phyloP scores from a whole-genome alignment of 2,113 vertebrate genomes.

The Aythya baeri region DNA sequence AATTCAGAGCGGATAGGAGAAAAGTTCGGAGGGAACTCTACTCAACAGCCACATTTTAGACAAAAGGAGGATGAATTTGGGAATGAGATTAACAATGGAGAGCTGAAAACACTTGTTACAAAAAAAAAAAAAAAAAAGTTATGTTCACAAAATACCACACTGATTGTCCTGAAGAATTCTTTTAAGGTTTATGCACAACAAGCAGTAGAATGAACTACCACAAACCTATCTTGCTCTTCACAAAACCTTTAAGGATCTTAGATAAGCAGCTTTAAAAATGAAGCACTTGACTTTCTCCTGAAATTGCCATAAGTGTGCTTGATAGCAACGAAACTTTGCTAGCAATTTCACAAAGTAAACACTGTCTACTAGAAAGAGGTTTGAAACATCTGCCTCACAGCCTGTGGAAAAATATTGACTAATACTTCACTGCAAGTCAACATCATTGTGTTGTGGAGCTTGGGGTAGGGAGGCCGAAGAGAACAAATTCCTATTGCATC shows the following conservation, averaged over 20 bases:
- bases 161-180: neutral
- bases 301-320: neutral
- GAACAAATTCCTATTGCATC: neutral
- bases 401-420: neutral
- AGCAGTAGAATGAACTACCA: neutral
- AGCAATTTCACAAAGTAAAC: neutral
- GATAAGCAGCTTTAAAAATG: neutral
- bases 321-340: neutral
- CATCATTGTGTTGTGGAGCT: neutral
- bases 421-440: neutral
- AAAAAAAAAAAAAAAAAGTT: neutral
- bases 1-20: neutral
- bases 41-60: slow-evolving; percentile 58
- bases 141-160: slow-evolving; percentile 27
- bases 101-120: slow-evolving; percentile 7
- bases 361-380: neutral
- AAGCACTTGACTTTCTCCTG: neutral
- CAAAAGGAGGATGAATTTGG: slow-evolving; percentile 43
- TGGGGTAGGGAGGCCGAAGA: neutral
- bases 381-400: neutral
- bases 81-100: slow-evolving; percentile 55
- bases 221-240: neutral
- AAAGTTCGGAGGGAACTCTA: neutral
- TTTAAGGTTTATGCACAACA: neutral
- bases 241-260: neutral